Percentiles rank a stretch among this genome's conserved stretches.
phyloP scores from a whole-genome alignment of 2,797 vertebrate genomes.

The Anguilla megastoma region DNA sequence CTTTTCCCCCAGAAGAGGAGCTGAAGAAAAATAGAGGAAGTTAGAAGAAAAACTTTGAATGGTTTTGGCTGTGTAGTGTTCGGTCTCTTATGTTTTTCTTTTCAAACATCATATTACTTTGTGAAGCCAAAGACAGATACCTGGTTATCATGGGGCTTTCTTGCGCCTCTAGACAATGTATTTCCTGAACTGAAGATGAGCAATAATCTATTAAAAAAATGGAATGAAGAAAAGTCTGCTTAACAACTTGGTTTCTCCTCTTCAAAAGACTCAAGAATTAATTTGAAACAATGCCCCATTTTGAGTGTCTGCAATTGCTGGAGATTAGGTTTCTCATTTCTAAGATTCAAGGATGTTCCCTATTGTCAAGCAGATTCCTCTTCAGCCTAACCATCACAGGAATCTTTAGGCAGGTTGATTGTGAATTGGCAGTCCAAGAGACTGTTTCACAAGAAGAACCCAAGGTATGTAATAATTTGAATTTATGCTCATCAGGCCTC shows the following conservation, averaged over 20 bases:
- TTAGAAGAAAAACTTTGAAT: conserved; percentile 68
- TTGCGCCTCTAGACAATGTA: conserved; percentile 71
- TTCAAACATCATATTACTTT: conserved; percentile 80
- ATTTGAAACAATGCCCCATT: conserved; percentile 73
- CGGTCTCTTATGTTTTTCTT: conserved; percentile 72
- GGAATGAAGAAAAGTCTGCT: conserved; percentile 65
- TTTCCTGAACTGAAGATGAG: conserved; percentile 58
- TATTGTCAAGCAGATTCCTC: conserved; percentile 61
- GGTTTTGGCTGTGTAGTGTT: conserved; percentile 72
- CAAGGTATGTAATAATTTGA: background rate
- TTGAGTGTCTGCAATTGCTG: conserved; percentile 62
- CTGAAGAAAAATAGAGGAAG: conserved; percentile 52
- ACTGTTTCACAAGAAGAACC: conserved; percentile 27
- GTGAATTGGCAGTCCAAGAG: conserved; percentile 52
- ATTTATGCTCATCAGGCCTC: background rate
- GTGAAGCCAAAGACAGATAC: conserved; percentile 72
- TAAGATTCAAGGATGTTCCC: conserved; percentile 64
- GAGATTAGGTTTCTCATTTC: conserved; percentile 55
- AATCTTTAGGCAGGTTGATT: conserved; percentile 59
- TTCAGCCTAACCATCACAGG: conserved; percentile 62
- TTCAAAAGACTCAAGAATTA: conserved; percentile 60
- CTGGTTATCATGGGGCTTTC: conserved; percentile 72
- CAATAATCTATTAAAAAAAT: conserved; percentile 72
- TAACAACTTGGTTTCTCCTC: conserved; percentile 46
- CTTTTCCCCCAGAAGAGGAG: conserved; percentile 44